Percentiles rank a stretch among this genome's conserved stretches.
phyloP scores from a whole-genome alignment of 2,113 vertebrate species.

The Saimiri boliviensis region DNA sequence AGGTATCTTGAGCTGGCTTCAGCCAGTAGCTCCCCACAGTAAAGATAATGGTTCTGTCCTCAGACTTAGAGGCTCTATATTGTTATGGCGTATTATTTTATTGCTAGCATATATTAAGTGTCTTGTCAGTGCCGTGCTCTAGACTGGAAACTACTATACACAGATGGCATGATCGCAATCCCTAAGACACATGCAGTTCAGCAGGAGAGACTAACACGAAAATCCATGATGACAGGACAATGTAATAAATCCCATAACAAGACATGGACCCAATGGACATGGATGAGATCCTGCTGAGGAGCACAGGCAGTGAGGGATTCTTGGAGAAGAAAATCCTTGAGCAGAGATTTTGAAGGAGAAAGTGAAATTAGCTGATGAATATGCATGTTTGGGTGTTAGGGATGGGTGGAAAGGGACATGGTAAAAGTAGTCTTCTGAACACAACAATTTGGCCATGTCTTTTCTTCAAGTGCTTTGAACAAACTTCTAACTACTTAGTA shows the following conservation, averaged over 20 bases:
- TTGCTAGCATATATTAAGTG: neutral
- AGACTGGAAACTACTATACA: neutral
- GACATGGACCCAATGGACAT: rapidly evolving
- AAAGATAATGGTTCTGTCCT: neutral
- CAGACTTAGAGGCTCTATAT: neutral
- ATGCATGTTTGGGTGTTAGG: too few species aligned
- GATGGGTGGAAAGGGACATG: neutral
- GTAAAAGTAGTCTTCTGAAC: neutral
- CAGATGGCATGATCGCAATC: neutral
- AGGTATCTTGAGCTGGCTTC: neutral
- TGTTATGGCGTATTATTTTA: neutral
- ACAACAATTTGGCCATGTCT: neutral
- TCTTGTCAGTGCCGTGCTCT: neutral
- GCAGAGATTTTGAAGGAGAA: neutral
- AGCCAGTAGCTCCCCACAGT: neutral
- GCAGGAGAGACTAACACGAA: neutral
- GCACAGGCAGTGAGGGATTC: neutral
- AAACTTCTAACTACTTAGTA: neutral
- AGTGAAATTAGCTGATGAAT: neutral
- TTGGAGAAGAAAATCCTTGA: neutral
- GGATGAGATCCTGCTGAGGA: neutral
- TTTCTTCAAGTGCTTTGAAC: neutral
- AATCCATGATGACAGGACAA: neutral
- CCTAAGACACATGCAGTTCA: neutral
- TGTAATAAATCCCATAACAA: neutral